Conservation (phyloP, 2,797 vertebrate species). For the Pseudochirops cupreus region DNA sequence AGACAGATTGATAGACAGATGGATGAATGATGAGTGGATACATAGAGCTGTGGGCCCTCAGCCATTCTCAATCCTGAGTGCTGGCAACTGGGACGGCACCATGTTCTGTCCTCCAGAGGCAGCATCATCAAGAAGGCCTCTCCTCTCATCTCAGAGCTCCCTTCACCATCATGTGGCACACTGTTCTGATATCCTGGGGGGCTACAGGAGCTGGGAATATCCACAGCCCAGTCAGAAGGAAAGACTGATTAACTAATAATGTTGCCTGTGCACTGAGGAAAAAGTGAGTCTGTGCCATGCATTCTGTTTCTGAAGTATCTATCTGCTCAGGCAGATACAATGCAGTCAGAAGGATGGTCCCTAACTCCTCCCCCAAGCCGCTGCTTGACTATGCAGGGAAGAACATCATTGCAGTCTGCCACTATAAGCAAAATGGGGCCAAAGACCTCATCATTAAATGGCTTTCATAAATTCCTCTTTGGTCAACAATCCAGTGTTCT, state of each 20-base stretch:
- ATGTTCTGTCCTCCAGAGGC: neutral
- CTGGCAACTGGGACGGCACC: neutral
- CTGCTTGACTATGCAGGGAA: neutral
- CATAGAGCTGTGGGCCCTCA: too few relatives aligned
- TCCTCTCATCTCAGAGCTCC: neutral
- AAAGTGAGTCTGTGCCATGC: neutral
- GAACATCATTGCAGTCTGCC: neutral
- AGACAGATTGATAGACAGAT: too few relatives aligned
- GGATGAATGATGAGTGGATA: too few relatives aligned
- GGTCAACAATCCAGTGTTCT: neutral
- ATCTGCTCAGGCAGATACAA: neutral
- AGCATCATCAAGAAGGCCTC: neutral
- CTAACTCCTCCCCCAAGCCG: neutral
- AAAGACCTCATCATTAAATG: neutral
- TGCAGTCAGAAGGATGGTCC: neutral
- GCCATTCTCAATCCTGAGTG: neutral
- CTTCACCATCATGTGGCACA: neutral
- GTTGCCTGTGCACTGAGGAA: neutral
- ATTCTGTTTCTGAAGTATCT: neutral
- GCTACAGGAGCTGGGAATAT: slow-evolving; percentile 25
- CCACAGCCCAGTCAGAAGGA: neutral
- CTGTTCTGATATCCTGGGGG: slow-evolving; percentile 13
- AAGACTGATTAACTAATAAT: neutral
- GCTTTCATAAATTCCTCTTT: neutral
- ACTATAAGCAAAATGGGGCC: neutral